Base-by-base conservation (phyloP, 2,113 vertebrate genomes). In the Hydrochoerus hydrochaeris region DNA sequence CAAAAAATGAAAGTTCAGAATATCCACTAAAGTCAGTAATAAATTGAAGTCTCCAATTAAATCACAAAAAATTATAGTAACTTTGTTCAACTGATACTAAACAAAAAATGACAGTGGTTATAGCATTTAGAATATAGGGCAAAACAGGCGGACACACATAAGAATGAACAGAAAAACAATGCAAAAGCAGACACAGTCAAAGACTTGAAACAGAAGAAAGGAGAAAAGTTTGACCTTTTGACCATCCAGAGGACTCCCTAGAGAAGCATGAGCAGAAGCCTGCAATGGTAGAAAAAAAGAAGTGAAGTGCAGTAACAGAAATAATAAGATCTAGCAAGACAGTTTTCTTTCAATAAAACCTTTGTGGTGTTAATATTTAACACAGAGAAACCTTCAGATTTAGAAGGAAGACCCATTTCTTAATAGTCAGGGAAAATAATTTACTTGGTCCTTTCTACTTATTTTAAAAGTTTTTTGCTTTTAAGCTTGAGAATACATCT, bases 221-320 rank as follows among this genome's bases (percentile, higher is more conserved):
- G 88, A 57, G 85, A 97, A 98, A 98, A 97, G 5, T 1, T 92
- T 97, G 98, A 99, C 99, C 99, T 99, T 99, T 98, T 99, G 99
- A 96, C 97, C 95, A 95, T 98, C 98, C 98, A 98, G 90, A 97
- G 98, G 97, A 98, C 94, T 98, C 96, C 91, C 97, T 98, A 98
- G 73, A 98, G 99, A 98, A 98, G 98, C 95, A 77, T 96, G 98
- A 98, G 97, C 82, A 98, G 98, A 98, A 95, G 98, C 98, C 99
- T 99, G 99, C 82, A 99, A 98, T 24, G 95, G 98, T 2, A 99
- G 98, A 98, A 97, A 98, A 97, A 96, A 95, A 98, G 91, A 96
- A 93, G 97, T 98, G 92, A 98, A 98, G 89, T 91, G 75, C 57
- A 73, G 69, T 85, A 94, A 96, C 38, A 96, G 94, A 88, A 97